Conservation (phyloP, 1,140 invertebrate species). For the Trissolcus basalis region DNA sequence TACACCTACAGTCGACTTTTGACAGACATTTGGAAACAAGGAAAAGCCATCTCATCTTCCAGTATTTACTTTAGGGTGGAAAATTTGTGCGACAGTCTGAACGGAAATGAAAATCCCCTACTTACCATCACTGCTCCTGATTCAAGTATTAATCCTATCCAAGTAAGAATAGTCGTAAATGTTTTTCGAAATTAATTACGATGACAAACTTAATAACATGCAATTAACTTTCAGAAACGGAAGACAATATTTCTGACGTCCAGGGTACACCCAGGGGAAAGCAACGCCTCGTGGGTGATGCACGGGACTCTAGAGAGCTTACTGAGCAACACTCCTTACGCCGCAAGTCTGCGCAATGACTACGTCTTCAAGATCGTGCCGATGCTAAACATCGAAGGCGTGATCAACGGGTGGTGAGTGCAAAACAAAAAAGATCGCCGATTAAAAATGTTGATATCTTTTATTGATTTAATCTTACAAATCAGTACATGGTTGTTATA, state of each 20-base stretch:
- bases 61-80: slow-evolving; percentile 80
- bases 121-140: slow-evolving; percentile 87
- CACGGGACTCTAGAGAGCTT: slow-evolving; percentile 86
- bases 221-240: slow-evolving; percentile 76
- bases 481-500: slow-evolving; percentile 61
- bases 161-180: slow-evolving; percentile 24
- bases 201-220: no score
- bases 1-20: slow-evolving; percentile 90
- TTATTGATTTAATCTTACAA: slow-evolving; percentile 69
- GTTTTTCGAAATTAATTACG: no score
- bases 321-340: slow-evolving; percentile 78
- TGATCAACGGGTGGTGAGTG: slow-evolving; percentile 88
- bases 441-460: slow-evolving; percentile 64
- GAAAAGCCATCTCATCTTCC: slow-evolving; percentile 64
- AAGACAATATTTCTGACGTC: slow-evolving; percentile 86
- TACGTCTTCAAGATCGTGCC: slow-evolving; percentile 92
- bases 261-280: slow-evolving; percentile 92
- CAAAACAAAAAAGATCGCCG: slow-evolving; percentile 23
- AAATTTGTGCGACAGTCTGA: slow-evolving; percentile 83
- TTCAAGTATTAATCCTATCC: slow-evolving; percentile 76
- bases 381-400: slow-evolving; percentile 92
- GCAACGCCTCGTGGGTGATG: slow-evolving; percentile 93
- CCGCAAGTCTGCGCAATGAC: slow-evolving; percentile 80
- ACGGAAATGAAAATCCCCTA: slow-evolving; percentile 86
- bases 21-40: slow-evolving; percentile 82